Evolutionary conservation across 2,113 vertebrate species (phyloP).

Genomic region (Aptenodytes forsteri): DNA sequence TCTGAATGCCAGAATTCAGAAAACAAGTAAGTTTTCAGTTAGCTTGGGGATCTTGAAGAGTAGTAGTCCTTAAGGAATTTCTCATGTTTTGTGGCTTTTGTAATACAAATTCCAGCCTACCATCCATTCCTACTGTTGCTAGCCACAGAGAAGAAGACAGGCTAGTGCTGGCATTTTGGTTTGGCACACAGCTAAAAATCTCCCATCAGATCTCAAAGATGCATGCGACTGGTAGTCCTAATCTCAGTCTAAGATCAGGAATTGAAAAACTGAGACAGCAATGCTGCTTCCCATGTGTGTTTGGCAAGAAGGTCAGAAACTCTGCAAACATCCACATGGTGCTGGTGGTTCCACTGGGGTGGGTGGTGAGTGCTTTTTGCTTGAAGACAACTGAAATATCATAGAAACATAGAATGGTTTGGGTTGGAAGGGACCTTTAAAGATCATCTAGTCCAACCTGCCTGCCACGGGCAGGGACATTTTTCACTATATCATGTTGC

Average conservation of each 20-base stretch:
- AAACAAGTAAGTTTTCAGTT: neutral
- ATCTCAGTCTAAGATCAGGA: neutral
- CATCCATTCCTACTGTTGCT: neutral
- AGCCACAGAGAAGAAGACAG: neutral
- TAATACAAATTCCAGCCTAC: neutral
- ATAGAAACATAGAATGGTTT: neutral
- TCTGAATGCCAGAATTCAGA: neutral
- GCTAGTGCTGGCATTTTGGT: neutral
- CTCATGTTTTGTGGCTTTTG: neutral
- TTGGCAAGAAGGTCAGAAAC: neutral
- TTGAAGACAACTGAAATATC: neutral
- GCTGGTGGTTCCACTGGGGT: neutral
- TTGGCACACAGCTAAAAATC: neutral
- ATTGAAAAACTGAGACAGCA: neutral
- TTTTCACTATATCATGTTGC: neutral
- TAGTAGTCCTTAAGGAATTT: neutral
- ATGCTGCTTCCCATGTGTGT: neutral
- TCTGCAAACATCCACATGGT: neutral
- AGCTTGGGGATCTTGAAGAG: neutral
- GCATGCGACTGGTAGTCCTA: neutral
- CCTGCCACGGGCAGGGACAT: neutral
- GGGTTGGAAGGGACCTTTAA: neutral
- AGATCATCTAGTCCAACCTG: neutral
- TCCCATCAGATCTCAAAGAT: neutral
- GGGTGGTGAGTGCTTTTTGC: neutral